Evolutionary conservation across 1,140 invertebrate genomes (phyloP), one percentile per base, ranked within the genome.

Genomic region (Andrena cerasifolii): DNA sequence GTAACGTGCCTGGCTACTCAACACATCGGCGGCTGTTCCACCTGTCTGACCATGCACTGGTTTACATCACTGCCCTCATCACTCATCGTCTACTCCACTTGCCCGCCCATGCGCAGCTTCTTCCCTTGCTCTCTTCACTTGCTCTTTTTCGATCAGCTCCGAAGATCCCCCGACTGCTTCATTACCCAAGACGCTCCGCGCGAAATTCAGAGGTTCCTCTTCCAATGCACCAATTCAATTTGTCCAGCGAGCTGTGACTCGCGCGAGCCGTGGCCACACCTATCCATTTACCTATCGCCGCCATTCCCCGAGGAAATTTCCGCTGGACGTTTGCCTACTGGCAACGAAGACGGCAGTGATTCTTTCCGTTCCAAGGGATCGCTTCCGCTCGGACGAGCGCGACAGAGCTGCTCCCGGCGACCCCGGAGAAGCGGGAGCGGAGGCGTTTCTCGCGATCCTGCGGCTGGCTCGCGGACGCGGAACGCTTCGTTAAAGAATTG

Each of bases 401-500:
- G 14, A 16, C 12, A 18, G n/a, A 26, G 16, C 6, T 18, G 6
- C 10, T 4, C n/a, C 36, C 33, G 12, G 24, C 5, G 36, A 24
- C 47, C 49, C 28, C 43, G 16, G 45, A n/a, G n/a, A 24, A 18
- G 0, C 31, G 70, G 51, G 58, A 58, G 51, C 10, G 16, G 21
- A 43, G 40, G 31, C 14, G 36, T 54, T n/a, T n/a, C 62, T 54
- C 31, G 58, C 59, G 59, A 62, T 28, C 33, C 10, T 49, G 49
- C 4, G 31, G 18, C 24, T 59, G 54, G n/a, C n/a, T 33, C 54
- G 26, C 14, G 3, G 49, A 28, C 49, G 14, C 10, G 24, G 16
- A 56, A 76, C 21, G n/a, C 75, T 78, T 72, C 67, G 67, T 78
- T 78, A 78, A n/a, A 62, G 24, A 62, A 54, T 78, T 78, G 75